phyloP scores from a whole-genome alignment of 2,113 vertebrate species.

The Nanger granti region DNA sequence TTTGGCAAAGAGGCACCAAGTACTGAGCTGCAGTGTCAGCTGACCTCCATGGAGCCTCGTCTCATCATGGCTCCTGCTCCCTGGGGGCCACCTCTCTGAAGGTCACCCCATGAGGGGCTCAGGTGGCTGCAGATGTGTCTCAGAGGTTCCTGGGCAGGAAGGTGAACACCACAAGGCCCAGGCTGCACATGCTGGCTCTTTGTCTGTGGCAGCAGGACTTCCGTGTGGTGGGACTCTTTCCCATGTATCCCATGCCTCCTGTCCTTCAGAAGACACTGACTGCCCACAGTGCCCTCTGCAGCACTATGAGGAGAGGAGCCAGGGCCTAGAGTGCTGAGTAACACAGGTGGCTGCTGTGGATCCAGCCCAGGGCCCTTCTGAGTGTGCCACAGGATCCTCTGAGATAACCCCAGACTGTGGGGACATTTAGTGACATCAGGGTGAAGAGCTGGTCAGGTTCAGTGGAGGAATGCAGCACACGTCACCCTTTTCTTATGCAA shows the following conservation, averaged over 20 bases:
- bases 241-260: rapidly evolving
- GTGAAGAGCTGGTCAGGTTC: background rate
- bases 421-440: background rate
- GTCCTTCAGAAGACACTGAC: background rate
- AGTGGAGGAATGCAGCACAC: background rate
- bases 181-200: background rate
- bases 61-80: background rate
- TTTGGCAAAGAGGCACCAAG: background rate
- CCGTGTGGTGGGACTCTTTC: background rate
- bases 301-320: background rate
- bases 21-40: background rate
- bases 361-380: background rate
- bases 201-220: background rate
- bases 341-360: background rate
- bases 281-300: background rate
- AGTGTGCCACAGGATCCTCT: background rate
- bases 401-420: rapidly evolving
- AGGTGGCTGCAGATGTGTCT: background rate
- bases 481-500: background rate
- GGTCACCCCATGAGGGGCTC: background rate
- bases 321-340: background rate
- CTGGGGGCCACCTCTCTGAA: background rate
- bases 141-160: background rate
- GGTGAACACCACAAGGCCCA: background rate
- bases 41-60: rapidly evolving